Evolutionary conservation across 2,797 vertebrate genomes (phyloP), one percentile per base, ranked within the genome.

Genomic region (Sebastes nivosus): DNA sequence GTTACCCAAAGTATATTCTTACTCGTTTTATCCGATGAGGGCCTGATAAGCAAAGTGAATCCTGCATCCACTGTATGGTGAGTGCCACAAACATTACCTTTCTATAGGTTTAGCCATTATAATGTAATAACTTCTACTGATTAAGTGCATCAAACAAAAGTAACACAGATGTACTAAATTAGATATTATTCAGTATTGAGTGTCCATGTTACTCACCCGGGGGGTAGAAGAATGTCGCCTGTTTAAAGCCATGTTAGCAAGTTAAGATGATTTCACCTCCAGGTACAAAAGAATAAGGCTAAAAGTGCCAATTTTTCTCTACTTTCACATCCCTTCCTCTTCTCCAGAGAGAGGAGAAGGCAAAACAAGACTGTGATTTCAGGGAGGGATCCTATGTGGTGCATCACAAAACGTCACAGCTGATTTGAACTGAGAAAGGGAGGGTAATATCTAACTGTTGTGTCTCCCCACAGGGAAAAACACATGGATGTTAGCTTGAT

Each of bases 221-320:
- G 94, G 93, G 8, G 92, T 93, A 36, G 85, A 93, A 3, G 94
- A 95, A 85, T 95, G 93, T 57, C 93, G 83, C 69, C 94, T 93
- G 76, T 13, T 91, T 75, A 94, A 24, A 80, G 93, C 91, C 92
- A 94, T 95, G 0, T 60, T 82, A 64, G n/a, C 50, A 70, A 75
- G 5, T 20, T 46, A 66, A 34, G 32, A 54, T 20, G 2, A 16
- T 72, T 85, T 84, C n/a, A 79, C 55, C 54, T 73, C 42, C 52
- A 58, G 7, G 7, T 34, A 30, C 10, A 72, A 75, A 82, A 6
- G 11, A 9, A 73, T 7, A 42, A 20, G 22, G 14, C 10, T 83
- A 16, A 38, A 73, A 50, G 34, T 50, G 32, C 50, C 57, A 60
- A 2, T 67, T 77, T 68, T 70, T 65, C 29, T 67, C 75, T 64